phyloP scores from a whole-genome alignment of 2,888 invertebrate species.

The Euclidia mi region DNA sequence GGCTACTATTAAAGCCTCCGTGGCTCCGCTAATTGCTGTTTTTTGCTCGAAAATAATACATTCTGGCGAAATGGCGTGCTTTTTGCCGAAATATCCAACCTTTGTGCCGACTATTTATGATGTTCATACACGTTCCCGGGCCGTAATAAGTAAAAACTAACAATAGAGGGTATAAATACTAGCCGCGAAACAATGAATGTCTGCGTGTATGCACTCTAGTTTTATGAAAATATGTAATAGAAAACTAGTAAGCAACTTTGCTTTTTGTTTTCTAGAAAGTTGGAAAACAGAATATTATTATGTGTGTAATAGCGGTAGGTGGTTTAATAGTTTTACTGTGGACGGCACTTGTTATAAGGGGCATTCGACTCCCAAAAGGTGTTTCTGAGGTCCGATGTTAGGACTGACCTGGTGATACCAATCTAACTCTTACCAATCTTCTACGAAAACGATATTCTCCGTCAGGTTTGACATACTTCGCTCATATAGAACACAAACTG shows the following conservation, averaged over 20 bases:
- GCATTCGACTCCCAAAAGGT: too few relatives aligned
- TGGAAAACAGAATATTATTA: too few relatives aligned
- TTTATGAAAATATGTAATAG: conserved; percentile 15
- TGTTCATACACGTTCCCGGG: conserved; percentile 61
- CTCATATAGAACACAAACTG: too few relatives aligned
- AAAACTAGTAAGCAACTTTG: neutral
- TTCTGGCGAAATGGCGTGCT: conserved; percentile 60
- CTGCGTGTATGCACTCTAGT: conserved; percentile 10
- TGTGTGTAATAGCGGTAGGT: too few relatives aligned
- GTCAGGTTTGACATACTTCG: too few relatives aligned
- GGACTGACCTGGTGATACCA: too few relatives aligned
- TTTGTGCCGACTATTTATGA: conserved; percentile 71
- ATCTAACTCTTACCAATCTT: too few relatives aligned
- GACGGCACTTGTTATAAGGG: too few relatives aligned
- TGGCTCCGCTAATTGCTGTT: conserved; percentile 70
- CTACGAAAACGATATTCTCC: too few relatives aligned
- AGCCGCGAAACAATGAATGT: conserved; percentile 21
- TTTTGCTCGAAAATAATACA: conserved; percentile 66
- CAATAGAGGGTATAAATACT: conserved; percentile 42
- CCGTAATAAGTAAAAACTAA: conserved; percentile 68
- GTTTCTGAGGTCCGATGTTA: too few relatives aligned
- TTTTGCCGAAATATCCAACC: conserved; percentile 61
- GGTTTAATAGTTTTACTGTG: too few relatives aligned
- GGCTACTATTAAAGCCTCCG: conserved; percentile 45
- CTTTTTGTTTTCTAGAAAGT: too few relatives aligned